Conservation (phyloP, 2,888 invertebrate species). For the Perithous albicinctus region DNA sequence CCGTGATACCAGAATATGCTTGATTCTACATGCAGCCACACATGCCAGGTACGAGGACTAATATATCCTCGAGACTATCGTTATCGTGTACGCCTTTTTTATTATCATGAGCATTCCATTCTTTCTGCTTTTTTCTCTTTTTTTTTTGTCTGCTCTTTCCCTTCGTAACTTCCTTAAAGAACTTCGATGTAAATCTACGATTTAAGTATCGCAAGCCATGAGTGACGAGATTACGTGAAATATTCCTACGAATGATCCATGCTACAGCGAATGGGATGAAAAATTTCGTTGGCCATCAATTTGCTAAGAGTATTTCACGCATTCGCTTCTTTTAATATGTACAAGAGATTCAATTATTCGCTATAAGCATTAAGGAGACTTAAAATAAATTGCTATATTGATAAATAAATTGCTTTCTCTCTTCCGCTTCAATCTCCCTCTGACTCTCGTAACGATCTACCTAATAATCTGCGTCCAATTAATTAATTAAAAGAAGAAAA, state of each 20-base stretch:
- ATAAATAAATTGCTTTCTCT: too few relatives aligned
- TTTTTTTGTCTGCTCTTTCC: slow-evolving; percentile 26
- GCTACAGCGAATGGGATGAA: neutral
- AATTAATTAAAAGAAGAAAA: too few relatives aligned
- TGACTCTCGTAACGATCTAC: slow-evolving; percentile 62
- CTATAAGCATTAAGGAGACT: slow-evolving; percentile 11
- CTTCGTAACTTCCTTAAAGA: neutral
- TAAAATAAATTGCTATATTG: slow-evolving; percentile 29
- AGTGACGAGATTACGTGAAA: slow-evolving; percentile 48
- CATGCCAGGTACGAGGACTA: slow-evolving; percentile 75
- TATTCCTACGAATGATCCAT: slow-evolving; percentile 6
- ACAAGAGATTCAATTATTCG: slow-evolving; percentile 30
- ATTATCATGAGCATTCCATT: slow-evolving; percentile 16
- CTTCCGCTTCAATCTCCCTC: slow-evolving; percentile 15
- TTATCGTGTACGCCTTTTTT: slow-evolving; percentile 4
- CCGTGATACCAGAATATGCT: slow-evolving; percentile 71
- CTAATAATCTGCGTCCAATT: slow-evolving; percentile 10
- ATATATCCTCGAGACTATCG: slow-evolving; percentile 28
- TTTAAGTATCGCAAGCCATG: slow-evolving; percentile 71
- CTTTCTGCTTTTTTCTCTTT: slow-evolving; percentile 20
- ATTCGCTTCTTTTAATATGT: slow-evolving; percentile 11
- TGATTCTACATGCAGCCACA: slow-evolving; percentile 80
- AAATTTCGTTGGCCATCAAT: neutral
- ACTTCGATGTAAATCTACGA: slow-evolving; percentile 35
- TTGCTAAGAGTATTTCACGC: neutral